phyloP scores from a whole-genome alignment of 2,797 vertebrate species.

The Anabacerthia variegaticeps region DNA sequence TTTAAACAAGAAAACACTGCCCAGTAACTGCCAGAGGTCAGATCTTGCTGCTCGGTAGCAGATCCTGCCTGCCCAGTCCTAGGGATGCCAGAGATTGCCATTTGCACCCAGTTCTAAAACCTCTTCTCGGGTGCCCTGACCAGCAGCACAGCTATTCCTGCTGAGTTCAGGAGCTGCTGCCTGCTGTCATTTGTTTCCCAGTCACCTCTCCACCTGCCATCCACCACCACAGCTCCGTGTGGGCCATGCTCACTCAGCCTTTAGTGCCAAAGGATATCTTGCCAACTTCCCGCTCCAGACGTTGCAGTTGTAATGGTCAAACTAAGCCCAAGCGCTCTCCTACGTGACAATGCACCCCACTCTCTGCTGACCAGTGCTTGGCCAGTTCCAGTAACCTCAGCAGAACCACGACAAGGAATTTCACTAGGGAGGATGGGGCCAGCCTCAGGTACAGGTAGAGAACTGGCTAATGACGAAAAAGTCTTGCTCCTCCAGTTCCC shows the following conservation, averaged over 20 bases:
- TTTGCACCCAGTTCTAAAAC: background rate
- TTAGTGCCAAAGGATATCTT: background rate
- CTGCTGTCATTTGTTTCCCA: background rate
- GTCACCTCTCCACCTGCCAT: background rate
- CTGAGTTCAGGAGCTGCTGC: background rate
- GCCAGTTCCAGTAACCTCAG: background rate
- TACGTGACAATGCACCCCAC: rapidly evolving
- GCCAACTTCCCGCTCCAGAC: background rate
- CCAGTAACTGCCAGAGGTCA: background rate
- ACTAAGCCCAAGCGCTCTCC: background rate
- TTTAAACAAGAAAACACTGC: background rate
- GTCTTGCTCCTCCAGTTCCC: background rate
- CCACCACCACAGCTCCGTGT: background rate
- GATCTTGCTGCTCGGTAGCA: background rate
- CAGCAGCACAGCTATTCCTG: background rate
- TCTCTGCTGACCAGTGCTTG: rapidly evolving
- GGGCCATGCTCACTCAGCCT: background rate
- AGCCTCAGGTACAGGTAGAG: background rate
- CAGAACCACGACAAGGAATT: background rate
- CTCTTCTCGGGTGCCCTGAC: background rate
- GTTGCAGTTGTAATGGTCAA: rapidly evolving
- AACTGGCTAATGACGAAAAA: background rate
- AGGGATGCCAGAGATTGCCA: background rate
- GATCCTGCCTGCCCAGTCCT: background rate
- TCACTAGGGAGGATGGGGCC: background rate